Percentiles rank a stretch among this genome's conserved stretches.
Conservation (phyloP, 2,113 vertebrate species). For the Paracanthobrama guichenoti region DNA sequence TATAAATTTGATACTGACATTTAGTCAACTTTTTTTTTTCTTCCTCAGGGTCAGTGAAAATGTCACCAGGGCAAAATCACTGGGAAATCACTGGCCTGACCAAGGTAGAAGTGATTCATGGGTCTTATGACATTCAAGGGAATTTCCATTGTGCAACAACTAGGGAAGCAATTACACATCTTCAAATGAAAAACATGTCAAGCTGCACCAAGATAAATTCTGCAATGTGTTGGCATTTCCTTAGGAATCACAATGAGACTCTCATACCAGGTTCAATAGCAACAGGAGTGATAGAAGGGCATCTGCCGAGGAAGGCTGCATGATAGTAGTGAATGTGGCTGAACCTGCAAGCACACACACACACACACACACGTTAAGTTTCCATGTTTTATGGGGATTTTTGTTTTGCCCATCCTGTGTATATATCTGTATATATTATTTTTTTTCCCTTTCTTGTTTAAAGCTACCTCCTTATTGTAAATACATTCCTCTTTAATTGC, state of each 20-base stretch:
- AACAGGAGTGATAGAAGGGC: slow-evolving; percentile 61
- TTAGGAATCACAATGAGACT: not conserved
- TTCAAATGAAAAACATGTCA: not conserved
- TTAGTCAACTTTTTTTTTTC: not conserved
- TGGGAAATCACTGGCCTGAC: not conserved
- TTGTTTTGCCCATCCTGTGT: not conserved
- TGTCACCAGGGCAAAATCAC: not conserved
- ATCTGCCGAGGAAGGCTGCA: slow-evolving; percentile 59
- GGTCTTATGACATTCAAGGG: not conserved
- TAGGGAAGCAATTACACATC: not conserved
- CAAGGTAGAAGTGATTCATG: not conserved
- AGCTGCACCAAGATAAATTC: not conserved
- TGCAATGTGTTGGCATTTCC: not conserved
- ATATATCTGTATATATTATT: no score
- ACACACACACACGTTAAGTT: not conserved
- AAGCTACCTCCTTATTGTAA: no score
- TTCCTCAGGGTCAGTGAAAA: not conserved
- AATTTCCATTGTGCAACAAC: not conserved
- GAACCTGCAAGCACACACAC: slow-evolving; percentile 54
- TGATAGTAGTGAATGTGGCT: slow-evolving; percentile 53
- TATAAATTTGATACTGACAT: not conserved
- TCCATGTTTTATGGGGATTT: no score
- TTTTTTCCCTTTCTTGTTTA: no score
- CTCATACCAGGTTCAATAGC: slow-evolving; percentile 52
- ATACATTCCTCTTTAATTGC: no score